Base-by-base conservation (phyloP, 2,113 vertebrate genomes). In the Oryzias melastigma region DNA sequence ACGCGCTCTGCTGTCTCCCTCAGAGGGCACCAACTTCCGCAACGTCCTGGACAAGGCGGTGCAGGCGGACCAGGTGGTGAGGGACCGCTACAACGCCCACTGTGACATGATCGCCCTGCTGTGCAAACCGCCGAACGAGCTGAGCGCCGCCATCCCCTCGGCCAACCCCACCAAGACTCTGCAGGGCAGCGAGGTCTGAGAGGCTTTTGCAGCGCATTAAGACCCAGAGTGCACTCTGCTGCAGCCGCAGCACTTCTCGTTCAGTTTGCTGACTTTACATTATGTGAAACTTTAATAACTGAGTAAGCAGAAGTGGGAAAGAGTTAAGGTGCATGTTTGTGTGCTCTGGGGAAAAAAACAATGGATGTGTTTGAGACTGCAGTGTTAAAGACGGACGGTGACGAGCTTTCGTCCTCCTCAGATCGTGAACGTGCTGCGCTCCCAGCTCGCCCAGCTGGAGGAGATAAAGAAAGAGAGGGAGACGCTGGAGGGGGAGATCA, bases 131-230 rank as follows among this genome's bases (percentile, higher is more conserved):
- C 94, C 98, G 83, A 77, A 89, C 0, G 95, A 99, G 66, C 92
- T 99, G 66, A 93, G 88, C 0, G 91, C 95, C 0, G 94, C 96
- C 71, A 97, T 99, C 82, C 97, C 97, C 61, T 98, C 97, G 44
- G 96, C 96, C 49, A 98, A 99, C 85, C 97, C 97, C 5, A 93
- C 96, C 51, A 98, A 94, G 88, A 98, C 96, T 8, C 87, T 99
- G 63, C 96, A 98, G 82, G 97, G 97, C 82, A 99, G 91, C 18
- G 97, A 98, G 95, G 97, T 98, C 24, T 4, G 83, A 77, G 35
- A 16, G 2, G 7, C 20, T 62, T 44, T 42, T 68, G 42, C 52
- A 17, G 51, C 45, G 61, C 45, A 29, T 69, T 60, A 62, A 53
- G 27, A 60, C 65, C 54, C 57, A 3, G 85, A 62, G 79, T 60